These are phyloP conservation scores for Turnix velox DNA, from an alignment of 2,113 vertebrate genomes.

Conservation along the genomic window DNA sequence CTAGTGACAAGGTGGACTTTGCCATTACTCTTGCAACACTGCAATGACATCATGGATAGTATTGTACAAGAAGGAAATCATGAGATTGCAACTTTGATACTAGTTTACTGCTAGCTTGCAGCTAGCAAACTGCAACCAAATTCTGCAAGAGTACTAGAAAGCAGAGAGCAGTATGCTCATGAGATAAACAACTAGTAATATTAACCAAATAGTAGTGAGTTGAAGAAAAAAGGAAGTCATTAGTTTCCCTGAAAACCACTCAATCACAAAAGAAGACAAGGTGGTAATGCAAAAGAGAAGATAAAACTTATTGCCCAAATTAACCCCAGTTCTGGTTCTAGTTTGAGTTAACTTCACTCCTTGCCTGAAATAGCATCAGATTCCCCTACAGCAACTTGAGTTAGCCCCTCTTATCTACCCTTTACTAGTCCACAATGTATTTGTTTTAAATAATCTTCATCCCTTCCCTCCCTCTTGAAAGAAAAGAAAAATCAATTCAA, in stretches of 20 bases:
- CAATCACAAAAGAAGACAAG: background rate
- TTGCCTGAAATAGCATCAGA: background rate
- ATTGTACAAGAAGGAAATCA: background rate
- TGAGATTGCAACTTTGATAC: background rate
- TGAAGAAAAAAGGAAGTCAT: background rate
- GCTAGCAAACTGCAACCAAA: background rate
- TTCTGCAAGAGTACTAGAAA: background rate
- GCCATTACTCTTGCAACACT: background rate
- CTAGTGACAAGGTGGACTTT: background rate
- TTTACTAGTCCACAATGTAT: background rate
- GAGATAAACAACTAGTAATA: background rate
- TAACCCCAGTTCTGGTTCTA: background rate
- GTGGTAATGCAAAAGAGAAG: background rate
- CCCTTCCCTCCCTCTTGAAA: background rate
- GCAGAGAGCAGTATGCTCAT: background rate
- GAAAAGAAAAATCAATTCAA: background rate
- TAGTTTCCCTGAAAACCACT: background rate
- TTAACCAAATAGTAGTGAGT: background rate
- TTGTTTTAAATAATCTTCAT: background rate
- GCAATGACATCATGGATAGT: background rate
- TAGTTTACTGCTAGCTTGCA: background rate
- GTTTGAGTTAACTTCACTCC: background rate
- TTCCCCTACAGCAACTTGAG: background rate
- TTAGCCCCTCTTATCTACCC: background rate
- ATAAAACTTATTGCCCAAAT: background rate